These are phyloP conservation scores for Pagrus major DNA, from an alignment of 2,113 vertebrate species.

Conservation along the genomic window DNA sequence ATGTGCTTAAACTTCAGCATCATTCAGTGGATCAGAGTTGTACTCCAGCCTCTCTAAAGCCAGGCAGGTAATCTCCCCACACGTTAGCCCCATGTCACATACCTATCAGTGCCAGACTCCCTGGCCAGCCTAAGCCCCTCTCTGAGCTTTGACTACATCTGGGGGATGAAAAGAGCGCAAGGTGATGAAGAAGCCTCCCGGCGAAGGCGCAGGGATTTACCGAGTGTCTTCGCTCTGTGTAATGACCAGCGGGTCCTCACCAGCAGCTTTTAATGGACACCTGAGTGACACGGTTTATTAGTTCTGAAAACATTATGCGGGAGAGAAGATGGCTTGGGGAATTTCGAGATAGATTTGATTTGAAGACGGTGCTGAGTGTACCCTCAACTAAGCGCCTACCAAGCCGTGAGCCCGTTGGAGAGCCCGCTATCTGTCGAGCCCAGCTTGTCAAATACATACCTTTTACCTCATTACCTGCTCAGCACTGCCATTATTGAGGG, in stretches of 20 bases:
- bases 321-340: slow-evolving; percentile 45
- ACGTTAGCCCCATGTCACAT: slow-evolving; percentile 56
- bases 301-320: slow-evolving; percentile 58
- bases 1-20: slow-evolving; percentile 34
- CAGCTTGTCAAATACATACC: slow-evolving; percentile 79
- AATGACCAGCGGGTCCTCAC: slow-evolving; percentile 61
- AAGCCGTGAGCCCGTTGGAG: slow-evolving; percentile 45
- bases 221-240: slow-evolving; percentile 44
- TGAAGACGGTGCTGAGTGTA: slow-evolving; percentile 47
- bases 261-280: slow-evolving; percentile 69
- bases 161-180: slow-evolving; percentile 62
- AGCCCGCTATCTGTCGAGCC: slow-evolving; percentile 68
- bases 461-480: slow-evolving; percentile 80
- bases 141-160: slow-evolving; percentile 66
- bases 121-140: slow-evolving; percentile 59
- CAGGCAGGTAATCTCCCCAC: slow-evolving; percentile 64
- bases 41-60: slow-evolving; percentile 33
- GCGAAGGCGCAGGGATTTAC: slow-evolving; percentile 65
- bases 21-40: slow-evolving; percentile 36
- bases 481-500: slow-evolving; percentile 71
- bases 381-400: slow-evolving; percentile 54
- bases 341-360: slow-evolving; percentile 54
- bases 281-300: slow-evolving; percentile 71
- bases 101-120: slow-evolving; percentile 52
- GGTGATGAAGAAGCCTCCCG: slow-evolving; percentile 61